phyloP scores from a whole-genome alignment of 2,113 vertebrate genomes.

The Euleptes europaea region DNA sequence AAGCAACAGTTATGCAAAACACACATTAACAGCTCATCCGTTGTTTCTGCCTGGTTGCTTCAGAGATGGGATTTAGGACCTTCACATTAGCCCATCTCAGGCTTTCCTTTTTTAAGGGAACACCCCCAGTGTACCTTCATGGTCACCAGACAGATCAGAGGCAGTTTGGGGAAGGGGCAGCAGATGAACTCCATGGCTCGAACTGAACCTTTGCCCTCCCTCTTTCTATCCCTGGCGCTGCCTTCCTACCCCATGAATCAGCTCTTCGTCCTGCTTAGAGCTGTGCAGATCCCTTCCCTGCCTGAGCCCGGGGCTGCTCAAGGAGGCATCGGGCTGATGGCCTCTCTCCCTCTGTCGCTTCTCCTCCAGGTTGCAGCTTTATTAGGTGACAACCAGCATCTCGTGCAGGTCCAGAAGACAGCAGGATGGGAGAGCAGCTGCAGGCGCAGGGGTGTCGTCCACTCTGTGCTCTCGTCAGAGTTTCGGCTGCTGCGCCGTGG shows the following conservation, averaged over 20 bases:
- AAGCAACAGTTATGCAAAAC: too few relatives aligned
- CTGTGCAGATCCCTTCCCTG: not conserved
- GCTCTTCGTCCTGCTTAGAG: not conserved
- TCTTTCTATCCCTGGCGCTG: not conserved
- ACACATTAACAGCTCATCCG: too few relatives aligned
- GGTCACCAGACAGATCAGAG: too few relatives aligned
- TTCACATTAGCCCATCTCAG: rapidly evolving
- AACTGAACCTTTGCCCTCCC: too few relatives aligned
- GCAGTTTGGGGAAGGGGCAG: too few relatives aligned
- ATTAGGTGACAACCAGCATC: too few relatives aligned
- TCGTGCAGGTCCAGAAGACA: not conserved
- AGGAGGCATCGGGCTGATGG: too few relatives aligned
- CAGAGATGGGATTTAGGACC: not conserved
- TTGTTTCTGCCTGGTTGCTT: too few relatives aligned
- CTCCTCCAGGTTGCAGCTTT: not conserved
- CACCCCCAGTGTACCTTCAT: too few relatives aligned
- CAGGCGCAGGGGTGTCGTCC: too few relatives aligned
- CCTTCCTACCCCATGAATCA: not conserved
- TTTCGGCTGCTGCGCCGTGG: not conserved
- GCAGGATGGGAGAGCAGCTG: not conserved
- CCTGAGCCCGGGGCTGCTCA: not conserved
- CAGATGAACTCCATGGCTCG: too few relatives aligned
- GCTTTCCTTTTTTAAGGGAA: not conserved
- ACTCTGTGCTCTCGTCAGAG: not conserved
- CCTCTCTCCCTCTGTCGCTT: not conserved